Percentiles rank a stretch among this genome's conserved stretches.
Evolutionary conservation across 2,113 vertebrate species (phyloP).

Genomic region (Nibea albiflora): DNA sequence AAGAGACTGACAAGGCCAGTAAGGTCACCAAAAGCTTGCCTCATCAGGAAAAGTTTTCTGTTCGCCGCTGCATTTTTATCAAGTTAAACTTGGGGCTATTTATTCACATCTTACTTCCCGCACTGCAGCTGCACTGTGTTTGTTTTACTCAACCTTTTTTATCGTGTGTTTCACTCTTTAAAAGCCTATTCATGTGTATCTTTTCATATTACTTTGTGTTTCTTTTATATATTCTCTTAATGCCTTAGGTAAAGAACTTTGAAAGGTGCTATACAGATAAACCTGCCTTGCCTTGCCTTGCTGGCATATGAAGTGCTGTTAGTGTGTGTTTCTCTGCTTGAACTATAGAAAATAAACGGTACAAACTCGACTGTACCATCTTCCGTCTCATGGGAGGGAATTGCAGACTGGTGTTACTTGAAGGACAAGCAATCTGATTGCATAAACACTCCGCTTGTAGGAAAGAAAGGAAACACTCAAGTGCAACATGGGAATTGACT

Average conservation of each 20-base stretch:
- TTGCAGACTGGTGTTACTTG: neutral
- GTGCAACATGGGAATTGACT: neutral
- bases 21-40: neutral
- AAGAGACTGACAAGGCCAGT: neutral
- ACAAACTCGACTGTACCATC: neutral
- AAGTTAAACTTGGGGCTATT: neutral
- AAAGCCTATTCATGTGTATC: neutral
- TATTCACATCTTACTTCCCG: neutral
- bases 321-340: too few relatives aligned
- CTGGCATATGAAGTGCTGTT: neutral
- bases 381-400: neutral
- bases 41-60: neutral
- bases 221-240: neutral
- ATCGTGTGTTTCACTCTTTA: neutral
- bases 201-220: neutral
- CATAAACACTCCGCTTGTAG: neutral
- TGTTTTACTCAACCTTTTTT: neutral
- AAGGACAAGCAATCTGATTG: neutral
- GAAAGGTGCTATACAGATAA: neutral
- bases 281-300: neutral
- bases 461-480: neutral
- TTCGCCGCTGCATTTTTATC: neutral
- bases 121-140: neutral
- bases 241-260: neutral
- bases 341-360: neutral